Percentiles rank a stretch among this genome's conserved stretches.
Evolutionary conservation across 2,797 vertebrate species (phyloP).

Genomic region (Peromyscus attwateri): DNA sequence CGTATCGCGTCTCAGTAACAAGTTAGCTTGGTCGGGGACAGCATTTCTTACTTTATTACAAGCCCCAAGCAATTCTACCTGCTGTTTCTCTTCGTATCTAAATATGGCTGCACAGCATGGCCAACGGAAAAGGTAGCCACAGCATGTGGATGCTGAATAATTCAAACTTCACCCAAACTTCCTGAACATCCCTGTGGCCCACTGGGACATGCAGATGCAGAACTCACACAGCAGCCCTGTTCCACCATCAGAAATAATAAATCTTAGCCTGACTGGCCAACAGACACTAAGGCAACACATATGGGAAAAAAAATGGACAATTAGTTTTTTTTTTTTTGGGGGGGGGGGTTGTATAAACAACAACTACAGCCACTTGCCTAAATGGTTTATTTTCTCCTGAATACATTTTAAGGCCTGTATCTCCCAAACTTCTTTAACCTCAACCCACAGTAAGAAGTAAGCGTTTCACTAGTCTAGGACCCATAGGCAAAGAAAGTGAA

Average conservation of each 20-base stretch:
- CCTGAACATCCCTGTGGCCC: not conserved
- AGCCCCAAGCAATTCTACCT: not conserved
- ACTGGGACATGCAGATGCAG: not conserved
- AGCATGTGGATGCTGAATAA: not conserved
- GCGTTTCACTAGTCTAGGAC: not conserved
- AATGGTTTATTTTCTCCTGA: conserved; percentile 37
- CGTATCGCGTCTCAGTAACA: not conserved
- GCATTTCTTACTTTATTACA: not conserved
- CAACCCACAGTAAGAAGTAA: not conserved
- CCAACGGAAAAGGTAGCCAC: not conserved
- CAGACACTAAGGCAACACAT: not conserved
- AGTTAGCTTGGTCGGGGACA: not conserved
- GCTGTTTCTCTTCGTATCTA: not conserved
- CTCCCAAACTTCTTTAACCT: conserved; percentile 46
- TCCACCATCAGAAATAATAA: conserved; percentile 10
- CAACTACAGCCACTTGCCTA: not conserved
- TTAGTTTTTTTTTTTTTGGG: not conserved
- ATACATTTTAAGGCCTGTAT: not conserved
- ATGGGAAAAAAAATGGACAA: not conserved
- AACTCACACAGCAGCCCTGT: no score
- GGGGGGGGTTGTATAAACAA: not conserved
- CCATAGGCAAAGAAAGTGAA: not conserved
- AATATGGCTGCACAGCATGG: not conserved
- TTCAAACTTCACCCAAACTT: not conserved
- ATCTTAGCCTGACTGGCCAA: not conserved